Conservation (phyloP, 2,797 vertebrate species). For the Sebastes goodei region DNA sequence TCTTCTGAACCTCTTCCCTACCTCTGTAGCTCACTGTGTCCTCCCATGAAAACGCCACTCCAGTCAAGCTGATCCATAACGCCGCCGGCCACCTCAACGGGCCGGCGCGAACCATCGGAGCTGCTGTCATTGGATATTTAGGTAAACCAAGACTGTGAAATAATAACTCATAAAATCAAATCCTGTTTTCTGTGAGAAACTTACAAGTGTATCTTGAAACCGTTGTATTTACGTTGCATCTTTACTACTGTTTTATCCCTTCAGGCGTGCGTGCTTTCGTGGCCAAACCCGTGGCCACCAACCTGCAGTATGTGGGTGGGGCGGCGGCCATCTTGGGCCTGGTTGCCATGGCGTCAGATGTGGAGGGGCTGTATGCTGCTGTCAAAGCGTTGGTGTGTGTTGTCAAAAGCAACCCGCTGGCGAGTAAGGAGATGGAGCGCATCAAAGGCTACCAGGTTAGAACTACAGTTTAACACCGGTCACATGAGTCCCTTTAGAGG, state of each 20-base stretch:
- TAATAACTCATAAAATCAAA: neutral
- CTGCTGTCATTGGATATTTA: slow-evolving; percentile 94
- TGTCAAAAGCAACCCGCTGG: slow-evolving; percentile 96
- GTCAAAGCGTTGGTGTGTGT: slow-evolving; percentile 98
- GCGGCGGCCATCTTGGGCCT: slow-evolving; percentile 96
- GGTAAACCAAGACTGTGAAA: slow-evolving; percentile 77
- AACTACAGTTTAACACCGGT: neutral
- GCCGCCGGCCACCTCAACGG: slow-evolving; percentile 96
- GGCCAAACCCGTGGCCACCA: slow-evolving; percentile 95
- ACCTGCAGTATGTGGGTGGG: slow-evolving; percentile 95
- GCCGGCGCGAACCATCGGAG: slow-evolving; percentile 91
- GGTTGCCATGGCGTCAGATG: slow-evolving; percentile 98
- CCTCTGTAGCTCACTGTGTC: slow-evolving; percentile 89
- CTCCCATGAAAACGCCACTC: slow-evolving; percentile 97
- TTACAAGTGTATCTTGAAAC: neutral
- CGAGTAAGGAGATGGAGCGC: slow-evolving; percentile 99
- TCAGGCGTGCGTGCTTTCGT: slow-evolving; percentile 95
- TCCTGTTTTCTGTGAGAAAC: neutral
- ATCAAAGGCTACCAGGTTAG: slow-evolving; percentile 97
- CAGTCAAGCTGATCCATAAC: slow-evolving; percentile 94
- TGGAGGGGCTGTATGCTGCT: slow-evolving; percentile 96
- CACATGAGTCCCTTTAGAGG: neutral
- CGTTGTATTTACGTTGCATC: neutral
- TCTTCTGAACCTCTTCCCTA: neutral
- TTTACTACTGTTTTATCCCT: neutral